Percentiles rank a stretch among this genome's conserved stretches.
phyloP scores from a whole-genome alignment of 1,140 invertebrate genomes.

The Saccostrea glomerata region DNA sequence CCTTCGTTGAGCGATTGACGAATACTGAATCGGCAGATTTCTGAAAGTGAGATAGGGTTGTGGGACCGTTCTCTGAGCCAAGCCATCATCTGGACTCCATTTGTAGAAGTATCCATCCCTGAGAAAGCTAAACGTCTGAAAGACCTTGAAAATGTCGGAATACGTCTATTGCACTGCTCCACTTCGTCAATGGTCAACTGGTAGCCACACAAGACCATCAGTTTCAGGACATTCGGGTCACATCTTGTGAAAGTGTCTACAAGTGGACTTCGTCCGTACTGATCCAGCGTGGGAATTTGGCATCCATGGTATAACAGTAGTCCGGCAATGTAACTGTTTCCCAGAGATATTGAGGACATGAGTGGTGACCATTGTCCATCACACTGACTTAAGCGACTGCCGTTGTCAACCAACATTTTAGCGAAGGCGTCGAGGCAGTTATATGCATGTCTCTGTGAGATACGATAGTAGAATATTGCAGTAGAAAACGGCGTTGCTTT shows the following conservation, averaged over 20 bases:
- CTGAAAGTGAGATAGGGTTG: slow-evolving; percentile 61
- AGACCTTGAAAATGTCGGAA: slow-evolving; percentile 71
- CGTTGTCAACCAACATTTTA: slow-evolving; percentile 66
- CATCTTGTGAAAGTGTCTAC: slow-evolving; percentile 73
- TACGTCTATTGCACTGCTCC: slow-evolving; percentile 67
- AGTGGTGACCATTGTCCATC: slow-evolving; percentile 74
- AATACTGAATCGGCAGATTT: slow-evolving; percentile 66
- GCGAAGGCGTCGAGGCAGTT: slow-evolving; percentile 65
- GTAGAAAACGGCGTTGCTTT: slow-evolving; percentile 73
- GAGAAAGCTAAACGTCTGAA: slow-evolving; percentile 67
- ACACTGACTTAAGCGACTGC: slow-evolving; percentile 68
- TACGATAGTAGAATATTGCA: slow-evolving; percentile 73
- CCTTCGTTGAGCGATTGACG: slow-evolving; percentile 65
- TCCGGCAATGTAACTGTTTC: slow-evolving; percentile 70
- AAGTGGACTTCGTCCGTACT: slow-evolving; percentile 68
- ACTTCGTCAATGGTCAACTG: slow-evolving; percentile 69
- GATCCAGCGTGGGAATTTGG: slow-evolving; percentile 55
- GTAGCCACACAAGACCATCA: slow-evolving; percentile 71
- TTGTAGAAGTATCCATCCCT: slow-evolving; percentile 59
- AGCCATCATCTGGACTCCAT: slow-evolving; percentile 62
- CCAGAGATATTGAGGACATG: slow-evolving; percentile 68
- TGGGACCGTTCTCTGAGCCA: slow-evolving; percentile 64
- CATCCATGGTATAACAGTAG: slow-evolving; percentile 72
- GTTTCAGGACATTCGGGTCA: slow-evolving; percentile 68
- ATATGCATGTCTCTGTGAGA: slow-evolving; percentile 69